Base-by-base conservation (phyloP, 2,797 vertebrate genomes). In the Pitangus sulphuratus region DNA sequence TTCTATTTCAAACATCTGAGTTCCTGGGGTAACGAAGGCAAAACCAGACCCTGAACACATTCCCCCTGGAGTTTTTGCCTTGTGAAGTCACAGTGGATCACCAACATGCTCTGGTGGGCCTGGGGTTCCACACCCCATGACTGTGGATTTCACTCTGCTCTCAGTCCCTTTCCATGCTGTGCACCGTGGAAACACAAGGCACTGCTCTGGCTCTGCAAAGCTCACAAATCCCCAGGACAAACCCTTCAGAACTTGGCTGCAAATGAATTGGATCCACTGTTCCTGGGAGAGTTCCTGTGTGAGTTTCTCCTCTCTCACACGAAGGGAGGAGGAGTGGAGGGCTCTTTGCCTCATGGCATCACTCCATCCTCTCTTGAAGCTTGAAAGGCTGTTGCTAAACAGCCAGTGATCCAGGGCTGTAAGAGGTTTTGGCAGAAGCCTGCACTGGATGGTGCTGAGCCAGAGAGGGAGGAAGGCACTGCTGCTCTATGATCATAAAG, bases 301-400 rank as follows among this genome's bases (percentile, higher is more conserved):
- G 9, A 75, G 9, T 18, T 42, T 64, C 88, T 89, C 47, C 26
- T 57, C 79, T 47, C 33, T 77, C 75, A 39, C 11, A 5, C 1
- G 2, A 74, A 50, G 61, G 65, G 44, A 24, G 64, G 74, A 88
- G 88, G 51, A 91, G 56, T 13, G 1, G 37, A 68, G 64, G 60
- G 64, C 81, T 84, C 40, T 62, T 24, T 70, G 84, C 78, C 78
- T 91, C 2, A 0, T 89, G 78, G 90, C 92, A 92, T 71, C 12
- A 0, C 86, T 87, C 76, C 94, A 94, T 81, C 69, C 70, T 54
- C 79, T 69, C 74, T 71, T 60, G 39, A 60, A 89, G 75, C 81
- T 81, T n/a, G 68, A 37, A 28, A 4, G 51, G 79, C 24, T 84
- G 81, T 37, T 90, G 70, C 56, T 77, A 24, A 89, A 94, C 71